Evolutionary conservation across 1,140 invertebrate species (phyloP).

Genomic region (Musca domestica): DNA sequence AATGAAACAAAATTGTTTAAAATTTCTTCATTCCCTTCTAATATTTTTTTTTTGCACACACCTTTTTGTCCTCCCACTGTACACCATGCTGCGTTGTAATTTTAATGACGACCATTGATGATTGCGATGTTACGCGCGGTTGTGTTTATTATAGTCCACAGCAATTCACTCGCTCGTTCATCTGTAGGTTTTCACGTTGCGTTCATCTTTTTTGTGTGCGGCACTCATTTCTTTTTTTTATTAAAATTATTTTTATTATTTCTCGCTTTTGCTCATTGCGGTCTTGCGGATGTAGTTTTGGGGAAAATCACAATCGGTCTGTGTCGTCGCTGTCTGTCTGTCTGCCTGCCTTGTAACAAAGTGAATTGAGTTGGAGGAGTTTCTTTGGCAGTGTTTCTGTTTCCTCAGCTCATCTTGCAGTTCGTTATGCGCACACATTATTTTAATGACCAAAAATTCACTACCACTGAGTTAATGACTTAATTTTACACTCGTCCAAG

Average conservation of each 20-base stretch:
- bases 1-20: too few relatives aligned
- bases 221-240: too few relatives aligned
- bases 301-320: too few relatives aligned
- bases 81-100: not conserved
- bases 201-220: not conserved
- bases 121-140: not conserved
- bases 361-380: too few relatives aligned
- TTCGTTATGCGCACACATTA: constrained; percentile 7
- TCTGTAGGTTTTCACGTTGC: not conserved
- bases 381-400: too few relatives aligned
- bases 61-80: not conserved
- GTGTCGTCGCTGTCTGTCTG: too few relatives aligned
- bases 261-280: not conserved
- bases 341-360: too few relatives aligned
- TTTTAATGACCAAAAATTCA: constrained; percentile 11
- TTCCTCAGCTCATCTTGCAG: too few relatives aligned
- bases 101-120: constrained; percentile 13
- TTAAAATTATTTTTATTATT: constrained; percentile 10
- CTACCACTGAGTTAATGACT: constrained; percentile 12
- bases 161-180: not conserved
- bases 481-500: constrained; percentile 18
- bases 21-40: too few relatives aligned
- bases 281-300: not conserved
- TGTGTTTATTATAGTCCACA: not conserved
- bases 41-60: not conserved